Evolutionary conservation across 2,888 invertebrate species (phyloP), one percentile per base, ranked within the genome.

Genomic region (Athetis lepigone): DNA sequence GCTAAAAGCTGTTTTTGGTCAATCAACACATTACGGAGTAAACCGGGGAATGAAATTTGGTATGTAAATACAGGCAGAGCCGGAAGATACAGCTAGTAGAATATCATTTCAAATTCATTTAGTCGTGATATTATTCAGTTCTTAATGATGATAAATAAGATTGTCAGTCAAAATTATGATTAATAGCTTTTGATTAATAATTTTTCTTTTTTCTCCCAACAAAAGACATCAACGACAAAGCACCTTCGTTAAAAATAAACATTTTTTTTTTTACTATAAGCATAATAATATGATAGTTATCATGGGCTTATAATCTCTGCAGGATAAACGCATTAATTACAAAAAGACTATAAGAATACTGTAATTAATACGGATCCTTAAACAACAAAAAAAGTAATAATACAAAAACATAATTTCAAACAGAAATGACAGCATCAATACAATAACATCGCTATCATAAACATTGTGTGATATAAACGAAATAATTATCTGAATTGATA

Each of bases 171-270:
- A 45, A 21, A 27, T 16, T 8, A 8, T 9, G 16, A 4, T 23
- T 16, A n/a, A n/a, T n/a, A 1, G 11, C n/a, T n/a, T n/a, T n/a
- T 18, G 0, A 39, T 7, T 13, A 46, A 2, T 7, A 7, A 5
- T n/a, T 39, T 18, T 49, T 27, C 9, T 6, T 1, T 11, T 62
- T 40, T 39, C 11, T 6, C 23, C 71, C 23, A 33, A 42, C 47
- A 75, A 80, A 80, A 80, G 70, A 80, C 83, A 76, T 81, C 80
- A 82, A 82, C 82, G 83, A 66, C 49, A 1, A 4, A 29, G 1
- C 3, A 39, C 5, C 0, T 49, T 21, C 45, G 7, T 1, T 1
- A 8, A 36, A 16, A 29, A 7, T 4, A 6, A 42, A 2, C 16
- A 33, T 33, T 33, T 11, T 2, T 33, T 7, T 13, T 33, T 13